phyloP scores from a whole-genome alignment of 2,888 invertebrate genomes.

The Noctua pronuba region DNA sequence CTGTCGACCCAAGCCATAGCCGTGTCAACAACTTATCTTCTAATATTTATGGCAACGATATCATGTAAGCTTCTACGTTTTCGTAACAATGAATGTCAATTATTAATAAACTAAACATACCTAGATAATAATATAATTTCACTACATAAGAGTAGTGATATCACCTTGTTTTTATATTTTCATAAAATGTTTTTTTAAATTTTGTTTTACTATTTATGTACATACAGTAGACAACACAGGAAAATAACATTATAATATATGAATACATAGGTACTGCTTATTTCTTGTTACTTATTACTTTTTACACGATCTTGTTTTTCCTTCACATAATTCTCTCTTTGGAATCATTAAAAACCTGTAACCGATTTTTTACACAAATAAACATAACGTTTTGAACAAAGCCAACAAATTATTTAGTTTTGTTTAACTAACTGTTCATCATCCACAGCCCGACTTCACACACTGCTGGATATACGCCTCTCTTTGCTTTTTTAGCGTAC shows the following conservation, averaged over 20 bases:
- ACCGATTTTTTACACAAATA: not conserved
- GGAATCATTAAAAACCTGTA: not conserved
- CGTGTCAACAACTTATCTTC: constrained; percentile 79
- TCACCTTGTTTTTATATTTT: not conserved
- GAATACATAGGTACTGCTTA: no score
- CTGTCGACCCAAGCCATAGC: constrained; percentile 75
- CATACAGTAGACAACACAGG: no score
- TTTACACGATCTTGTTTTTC: not conserved
- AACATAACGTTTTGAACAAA: not conserved
- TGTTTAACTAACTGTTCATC: not conserved
- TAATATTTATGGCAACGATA: constrained; percentile 63
- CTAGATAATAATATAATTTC: not conserved
- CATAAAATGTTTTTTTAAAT: no score
- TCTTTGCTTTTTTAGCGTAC: not conserved
- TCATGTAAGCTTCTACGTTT: constrained; percentile 58
- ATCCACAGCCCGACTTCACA: not conserved
- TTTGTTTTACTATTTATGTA: no score
- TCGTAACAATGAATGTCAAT: constrained; percentile 67
- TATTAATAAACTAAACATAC: not conserved
- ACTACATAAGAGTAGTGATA: not conserved
- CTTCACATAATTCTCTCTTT: not conserved
- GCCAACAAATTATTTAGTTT: not conserved
- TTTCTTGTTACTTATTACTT: no score
- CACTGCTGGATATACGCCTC: not conserved
- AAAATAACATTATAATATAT: no score